Evolutionary conservation across 2,113 vertebrate species (phyloP).

Genomic region (Lophochroa leadbeateri): DNA sequence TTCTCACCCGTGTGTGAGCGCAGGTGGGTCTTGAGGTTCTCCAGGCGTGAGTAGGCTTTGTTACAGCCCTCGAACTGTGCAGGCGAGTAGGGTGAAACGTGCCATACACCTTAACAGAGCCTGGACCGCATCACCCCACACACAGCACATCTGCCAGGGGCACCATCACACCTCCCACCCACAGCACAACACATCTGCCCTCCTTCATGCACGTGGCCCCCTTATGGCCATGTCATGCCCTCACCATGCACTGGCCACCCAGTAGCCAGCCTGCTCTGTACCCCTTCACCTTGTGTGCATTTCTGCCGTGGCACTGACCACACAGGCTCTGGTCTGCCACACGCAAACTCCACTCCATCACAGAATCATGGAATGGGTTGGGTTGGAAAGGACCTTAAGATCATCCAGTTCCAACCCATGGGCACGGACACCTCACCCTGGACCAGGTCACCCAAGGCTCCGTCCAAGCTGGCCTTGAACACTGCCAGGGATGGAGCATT

Average conservation of each 20-base stretch:
- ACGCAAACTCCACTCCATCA: rapidly evolving
- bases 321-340: rapidly evolving
- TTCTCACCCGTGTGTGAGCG: conserved; percentile 96
- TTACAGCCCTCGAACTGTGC: conserved; percentile 95
- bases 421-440: background rate
- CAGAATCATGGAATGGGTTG: background rate
- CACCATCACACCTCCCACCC: background rate
- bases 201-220: background rate
- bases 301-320: background rate
- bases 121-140: rapidly evolving
- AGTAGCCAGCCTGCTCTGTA: background rate
- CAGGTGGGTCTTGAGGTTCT: conserved; percentile 97
- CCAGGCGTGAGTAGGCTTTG: conserved; percentile 97
- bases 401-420: background rate
- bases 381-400: background rate
- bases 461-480: background rate
- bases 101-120: rapidly evolving
- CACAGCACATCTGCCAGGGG: rapidly evolving
- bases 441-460: background rate
- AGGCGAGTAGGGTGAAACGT: background rate
- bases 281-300: background rate
- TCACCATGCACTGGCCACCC: rapidly evolving
- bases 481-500: background rate
- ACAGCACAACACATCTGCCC: rapidly evolving
- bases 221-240: rapidly evolving